Conservation (phyloP, 2,888 invertebrate genomes). For the Mellilla xanthometata region DNA sequence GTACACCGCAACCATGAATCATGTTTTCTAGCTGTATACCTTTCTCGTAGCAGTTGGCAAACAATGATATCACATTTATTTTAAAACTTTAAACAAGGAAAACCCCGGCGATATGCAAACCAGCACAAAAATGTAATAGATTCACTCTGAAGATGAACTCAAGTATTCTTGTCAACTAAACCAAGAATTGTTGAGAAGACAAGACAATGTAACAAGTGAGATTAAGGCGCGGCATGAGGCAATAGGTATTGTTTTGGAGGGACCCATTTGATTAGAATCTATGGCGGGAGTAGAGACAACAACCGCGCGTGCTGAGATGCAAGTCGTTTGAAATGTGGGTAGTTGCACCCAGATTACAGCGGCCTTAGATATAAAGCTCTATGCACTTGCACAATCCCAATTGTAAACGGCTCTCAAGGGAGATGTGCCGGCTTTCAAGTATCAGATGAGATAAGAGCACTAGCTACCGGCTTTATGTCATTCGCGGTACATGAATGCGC, state of each 20-base stretch:
- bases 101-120: conserved; percentile 1
- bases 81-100: conserved; percentile 10
- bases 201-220: conserved; percentile 39
- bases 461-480: conserved; percentile 25
- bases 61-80: conserved; percentile 48
- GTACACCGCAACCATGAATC: conserved; percentile 57
- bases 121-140: conserved; percentile 5
- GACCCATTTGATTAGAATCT: conserved; percentile 50
- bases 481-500: conserved; percentile 21
- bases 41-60: conserved; percentile 30
- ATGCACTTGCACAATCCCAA: conserved; percentile 55
- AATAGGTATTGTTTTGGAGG: conserved; percentile 54
- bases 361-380: conserved; percentile 51
- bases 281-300: conserved; percentile 41
- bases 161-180: conserved; percentile 18
- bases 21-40: conserved; percentile 47
- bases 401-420: conserved; percentile 43
- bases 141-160: conserved; percentile 1
- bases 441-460: conserved; percentile 47
- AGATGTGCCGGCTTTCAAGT: conserved; percentile 41
- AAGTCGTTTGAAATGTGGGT: conserved; percentile 32
- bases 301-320: conserved; percentile 32
- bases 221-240: conserved; percentile 46
- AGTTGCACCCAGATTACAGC: conserved; percentile 48
- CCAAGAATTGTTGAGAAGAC: conserved; percentile 33